Evolutionary conservation across 1,140 invertebrate genomes (phyloP).

Genomic region (Mya arenaria): DNA sequence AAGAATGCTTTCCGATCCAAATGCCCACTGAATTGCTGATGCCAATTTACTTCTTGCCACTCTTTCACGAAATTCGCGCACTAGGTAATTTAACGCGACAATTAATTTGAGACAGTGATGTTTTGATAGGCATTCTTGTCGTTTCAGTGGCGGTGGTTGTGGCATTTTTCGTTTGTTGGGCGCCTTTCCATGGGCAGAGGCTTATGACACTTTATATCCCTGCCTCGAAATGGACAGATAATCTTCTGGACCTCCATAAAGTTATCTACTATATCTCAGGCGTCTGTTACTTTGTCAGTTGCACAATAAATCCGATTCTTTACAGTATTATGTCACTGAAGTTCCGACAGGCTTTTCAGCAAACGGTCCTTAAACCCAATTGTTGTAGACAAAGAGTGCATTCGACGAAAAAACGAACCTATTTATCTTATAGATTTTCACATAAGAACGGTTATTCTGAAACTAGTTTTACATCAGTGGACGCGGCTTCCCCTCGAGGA

Average conservation of each 20-base stretch:
- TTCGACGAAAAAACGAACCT: constrained; percentile 32
- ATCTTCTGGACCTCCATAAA: constrained; percentile 31
- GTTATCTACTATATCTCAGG: constrained; percentile 51
- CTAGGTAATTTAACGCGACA: not conserved
- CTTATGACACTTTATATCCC: constrained; percentile 88
- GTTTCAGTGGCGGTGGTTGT: constrained; percentile 93
- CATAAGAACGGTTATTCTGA: constrained; percentile 65
- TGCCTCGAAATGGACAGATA: constrained; percentile 32
- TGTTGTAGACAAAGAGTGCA: constrained; percentile 58
- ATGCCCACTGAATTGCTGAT: not conserved
- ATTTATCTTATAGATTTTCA: constrained; percentile 65
- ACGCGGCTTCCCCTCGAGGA: constrained; percentile 35
- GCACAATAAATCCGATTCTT: constrained; percentile 94
- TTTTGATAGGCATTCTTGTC: constrained; percentile 51
- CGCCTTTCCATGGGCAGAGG: constrained; percentile 93
- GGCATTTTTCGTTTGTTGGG: constrained; percentile 95
- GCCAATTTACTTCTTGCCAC: not conserved
- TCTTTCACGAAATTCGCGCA: not conserved
- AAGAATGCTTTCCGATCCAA: not conserved
- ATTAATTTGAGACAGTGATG: not conserved
- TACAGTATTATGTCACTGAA: constrained; percentile 95
- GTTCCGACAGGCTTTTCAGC: constrained; percentile 90
- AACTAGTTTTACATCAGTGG: constrained; percentile 64
- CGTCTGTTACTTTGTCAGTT: constrained; percentile 90
- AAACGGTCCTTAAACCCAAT: constrained; percentile 62